Evolutionary conservation across 2,113 vertebrate genomes (phyloP), one percentile per base, ranked within the genome.

Genomic region (Thryonomys swinderianus): DNA sequence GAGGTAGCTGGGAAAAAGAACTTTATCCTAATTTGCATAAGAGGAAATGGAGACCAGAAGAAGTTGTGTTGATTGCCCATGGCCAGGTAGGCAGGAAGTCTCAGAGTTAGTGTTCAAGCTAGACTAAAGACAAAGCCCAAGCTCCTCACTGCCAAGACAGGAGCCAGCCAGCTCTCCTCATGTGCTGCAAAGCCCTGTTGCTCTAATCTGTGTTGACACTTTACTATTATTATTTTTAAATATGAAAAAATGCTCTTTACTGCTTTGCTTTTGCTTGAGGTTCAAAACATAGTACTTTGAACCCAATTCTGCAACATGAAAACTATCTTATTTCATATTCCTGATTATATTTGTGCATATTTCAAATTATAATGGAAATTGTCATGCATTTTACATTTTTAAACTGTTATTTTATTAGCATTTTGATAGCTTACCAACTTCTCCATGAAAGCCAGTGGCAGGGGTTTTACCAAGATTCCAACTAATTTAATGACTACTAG

Each of bases 291-390:
- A 69, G 62, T 6, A 61, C 25, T 85, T 80, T 79, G 25, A 92
- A 79, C 21, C 79, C 18, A 69, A 76, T 86, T 84, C 51, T 96
- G 21, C 7, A 66, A 48, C 23, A 82, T n/a, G 0, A 64, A 89
- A 91, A 86, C 10, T 34, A 17, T 86, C 88, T 94, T 55, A 73
- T 84, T 85, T 86, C 30, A 64, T 69, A 32, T 48, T 94, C 83
- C 25, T 82, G 32, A 82, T 80, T 82, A 0, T 7, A 85, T 85
- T 76, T 85, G 8, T 94, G 12, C 18, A 85, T 34, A 45, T 76
- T 8, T 82, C 4, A 74, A 67, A 74, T 80, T 69, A 51, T 8
- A 93, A 42, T 64, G 17, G 14, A 69, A 57, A n/a, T 69, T 81
- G 87, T 67, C 67, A 66, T 81, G 13, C 37, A 25, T 51, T 69